Base-by-base conservation (phyloP, 2,888 invertebrate genomes). In the Cantharis lateralis region DNA sequence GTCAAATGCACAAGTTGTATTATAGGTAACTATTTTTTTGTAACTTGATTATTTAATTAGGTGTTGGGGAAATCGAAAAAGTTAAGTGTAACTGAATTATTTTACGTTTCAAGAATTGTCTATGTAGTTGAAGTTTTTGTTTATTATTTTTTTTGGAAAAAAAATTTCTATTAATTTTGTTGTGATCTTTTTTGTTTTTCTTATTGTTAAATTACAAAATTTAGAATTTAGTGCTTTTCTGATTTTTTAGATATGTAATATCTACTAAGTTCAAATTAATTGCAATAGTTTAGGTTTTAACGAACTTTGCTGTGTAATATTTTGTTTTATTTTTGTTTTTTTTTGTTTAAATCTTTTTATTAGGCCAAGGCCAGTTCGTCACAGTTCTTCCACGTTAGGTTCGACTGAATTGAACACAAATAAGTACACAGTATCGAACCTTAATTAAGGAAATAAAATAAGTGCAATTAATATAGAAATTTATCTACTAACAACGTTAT, bases 381-480 rank as follows among this genome's bases (percentile, higher is more conserved):
- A 86, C 83, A 83, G 88, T 88, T 88, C 88, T 88, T 88, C 88
- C 88, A 87, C 74, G 80, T 78, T 81, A 80, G 81, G 82, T 79
- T 78, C 78, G 71, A 77, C 80, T 78, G 81, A 66, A 66, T 66
- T 66, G 24, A 66, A 66, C 64, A 72, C 70, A 61, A 62, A 62
- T 72, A 32, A 74, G 70, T 61, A 70, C 63, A 75, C 71, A 78
- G 77, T 80, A 74, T 68, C 62, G 78, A 70, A 78, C 82, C 81
- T 82, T 82, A 82, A 78, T 80, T 80, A 80, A 77, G 82, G 82
- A 84, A 85, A 85, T 83, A 79, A 75, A 82, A 82, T 87, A 87
- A 87, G 88, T 88, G 88, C 88, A 88, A 88, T 88, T 88, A 88
- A 87, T 86, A 84, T 87, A 87, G 84, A 87, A 84, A 85, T 85